Percentiles rank a stretch among this genome's conserved stretches.
phyloP scores from a whole-genome alignment of 2,797 vertebrate genomes.

The Pantherophis vulpinus region DNA sequence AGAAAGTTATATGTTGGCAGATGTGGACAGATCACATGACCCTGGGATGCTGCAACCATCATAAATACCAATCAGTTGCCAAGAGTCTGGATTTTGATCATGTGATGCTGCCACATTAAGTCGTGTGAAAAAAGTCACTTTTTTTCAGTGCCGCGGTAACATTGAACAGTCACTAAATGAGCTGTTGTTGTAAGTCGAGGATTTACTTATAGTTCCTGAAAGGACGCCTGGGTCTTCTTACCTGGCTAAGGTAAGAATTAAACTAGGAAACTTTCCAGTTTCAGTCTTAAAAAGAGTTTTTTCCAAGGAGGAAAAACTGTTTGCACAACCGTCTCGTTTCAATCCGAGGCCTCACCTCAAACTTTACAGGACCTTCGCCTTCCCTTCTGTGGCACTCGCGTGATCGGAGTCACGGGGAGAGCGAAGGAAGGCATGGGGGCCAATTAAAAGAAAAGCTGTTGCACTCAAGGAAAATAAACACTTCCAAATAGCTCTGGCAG shows the following conservation, averaged over 20 bases:
- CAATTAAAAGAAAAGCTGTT: conserved; percentile 57
- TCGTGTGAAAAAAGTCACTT: background rate
- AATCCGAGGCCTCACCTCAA: background rate
- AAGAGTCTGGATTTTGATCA: background rate
- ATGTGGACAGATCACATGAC: background rate
- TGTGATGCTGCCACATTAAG: background rate
- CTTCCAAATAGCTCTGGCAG: conserved; percentile 46
- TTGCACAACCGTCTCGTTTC: conserved; percentile 24
- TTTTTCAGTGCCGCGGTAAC: too few relatives aligned
- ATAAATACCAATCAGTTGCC: background rate
- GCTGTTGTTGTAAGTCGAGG: background rate
- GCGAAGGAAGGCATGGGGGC: conserved; percentile 43
- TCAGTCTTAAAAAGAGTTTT: too few relatives aligned
- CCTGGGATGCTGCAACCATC: background rate
- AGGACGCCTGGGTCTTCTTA: background rate
- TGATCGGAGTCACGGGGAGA: conserved; percentile 37
- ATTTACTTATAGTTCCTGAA: background rate
- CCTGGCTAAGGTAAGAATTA: background rate
- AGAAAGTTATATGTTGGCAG: background rate
- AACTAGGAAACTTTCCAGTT: background rate
- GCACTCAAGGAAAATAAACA: conserved; percentile 56
- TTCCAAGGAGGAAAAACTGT: too few relatives aligned
- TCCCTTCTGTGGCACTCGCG: conserved; percentile 19
- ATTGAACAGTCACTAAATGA: too few relatives aligned
- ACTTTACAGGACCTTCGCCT: background rate